Conservation (phyloP, 1,140 invertebrate genomes). For the Macrocentrus cingulum region DNA sequence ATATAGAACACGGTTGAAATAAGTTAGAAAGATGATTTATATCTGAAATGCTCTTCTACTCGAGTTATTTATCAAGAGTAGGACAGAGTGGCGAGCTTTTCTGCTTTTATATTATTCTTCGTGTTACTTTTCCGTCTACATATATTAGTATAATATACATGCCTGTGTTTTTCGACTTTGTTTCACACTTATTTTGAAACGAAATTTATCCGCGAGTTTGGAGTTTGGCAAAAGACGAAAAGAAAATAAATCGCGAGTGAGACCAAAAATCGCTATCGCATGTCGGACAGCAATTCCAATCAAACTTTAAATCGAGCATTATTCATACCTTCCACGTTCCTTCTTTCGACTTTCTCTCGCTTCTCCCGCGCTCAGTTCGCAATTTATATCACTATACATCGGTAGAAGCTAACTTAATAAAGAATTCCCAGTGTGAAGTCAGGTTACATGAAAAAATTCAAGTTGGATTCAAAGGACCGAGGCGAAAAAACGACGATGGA, state of each 20-base stretch:
- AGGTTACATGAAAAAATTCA: slow-evolving; percentile 3
- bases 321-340: slow-evolving; percentile 18
- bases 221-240: background rate
- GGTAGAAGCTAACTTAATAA: slow-evolving; percentile 18
- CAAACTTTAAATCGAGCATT: slow-evolving; percentile 29
- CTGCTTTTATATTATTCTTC: too few species aligned
- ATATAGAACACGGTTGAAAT: too few species aligned
- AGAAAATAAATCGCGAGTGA: slow-evolving; percentile 11
- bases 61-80: too few species aligned
- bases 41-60: too few species aligned
- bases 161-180: background rate
- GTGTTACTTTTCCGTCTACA: too few species aligned
- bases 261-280: slow-evolving; percentile 17
- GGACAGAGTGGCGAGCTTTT: too few species aligned
- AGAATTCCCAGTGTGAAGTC: slow-evolving; percentile 20
- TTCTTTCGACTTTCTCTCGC: slow-evolving; percentile 8
- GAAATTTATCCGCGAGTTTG: background rate
- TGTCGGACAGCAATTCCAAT: slow-evolving; percentile 28
- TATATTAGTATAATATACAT: background rate
- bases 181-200: background rate
- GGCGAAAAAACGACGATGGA: slow-evolving; percentile 7
- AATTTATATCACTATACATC: background rate
- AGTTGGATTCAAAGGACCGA: slow-evolving; percentile 16
- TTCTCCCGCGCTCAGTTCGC: background rate
- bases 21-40: too few species aligned